These are phyloP conservation scores for Rhyacichthys aspro DNA, from an alignment of 2,797 vertebrate genomes.

Conservation along the genomic window DNA sequence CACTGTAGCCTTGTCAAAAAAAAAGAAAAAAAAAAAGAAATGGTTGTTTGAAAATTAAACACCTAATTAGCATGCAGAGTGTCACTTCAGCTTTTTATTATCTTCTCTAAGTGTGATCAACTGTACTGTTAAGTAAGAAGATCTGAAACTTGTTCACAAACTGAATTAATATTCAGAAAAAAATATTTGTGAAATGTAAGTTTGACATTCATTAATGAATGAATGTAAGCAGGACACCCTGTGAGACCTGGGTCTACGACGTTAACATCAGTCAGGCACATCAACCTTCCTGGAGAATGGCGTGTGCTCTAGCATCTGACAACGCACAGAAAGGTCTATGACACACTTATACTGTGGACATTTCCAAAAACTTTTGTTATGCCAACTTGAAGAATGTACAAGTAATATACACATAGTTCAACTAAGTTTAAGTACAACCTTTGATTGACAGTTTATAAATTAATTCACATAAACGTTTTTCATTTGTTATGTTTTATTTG, in stretches of 20 bases:
- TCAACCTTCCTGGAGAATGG: conserved; percentile 2
- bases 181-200: conserved; percentile 16
- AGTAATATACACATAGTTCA: conserved; percentile 32
- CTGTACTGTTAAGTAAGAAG: conserved; percentile 7
- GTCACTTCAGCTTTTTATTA: background rate
- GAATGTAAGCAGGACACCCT: background rate
- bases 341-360: background rate
- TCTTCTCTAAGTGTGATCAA: no score
- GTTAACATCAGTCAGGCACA: conserved; percentile 8
- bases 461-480: conserved; percentile 36
- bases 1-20: conserved; percentile 29
- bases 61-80: conserved; percentile 34
- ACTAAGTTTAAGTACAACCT: conserved; percentile 26
- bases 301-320: conserved; percentile 24
- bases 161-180: conserved; percentile 17
- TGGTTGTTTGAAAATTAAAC: conserved; percentile 52
- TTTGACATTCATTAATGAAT: background rate
- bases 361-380: conserved; percentile 17
- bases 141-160: conserved; percentile 26
- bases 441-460: no score
- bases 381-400: conserved; percentile 26
- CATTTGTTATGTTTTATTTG: conserved; percentile 36
- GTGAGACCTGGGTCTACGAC: conserved; percentile 6
- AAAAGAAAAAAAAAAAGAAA: conserved; percentile 18
- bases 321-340: conserved; percentile 12